phyloP scores from a whole-genome alignment of 2,113 vertebrate genomes.

The Scomber japonicus region DNA sequence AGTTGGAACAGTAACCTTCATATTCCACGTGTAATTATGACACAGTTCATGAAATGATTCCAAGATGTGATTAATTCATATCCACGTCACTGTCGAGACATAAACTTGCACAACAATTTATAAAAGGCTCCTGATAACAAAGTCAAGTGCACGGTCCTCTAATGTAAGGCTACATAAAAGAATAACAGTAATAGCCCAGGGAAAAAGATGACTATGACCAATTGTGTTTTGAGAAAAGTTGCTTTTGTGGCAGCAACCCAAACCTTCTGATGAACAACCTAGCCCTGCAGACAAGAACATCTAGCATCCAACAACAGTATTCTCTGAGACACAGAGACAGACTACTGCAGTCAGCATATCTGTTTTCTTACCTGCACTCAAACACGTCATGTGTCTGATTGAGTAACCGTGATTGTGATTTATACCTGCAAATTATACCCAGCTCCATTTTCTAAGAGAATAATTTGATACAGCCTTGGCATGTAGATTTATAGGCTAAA shows the following conservation, averaged over 20 bases:
- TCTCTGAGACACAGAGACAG: slow-evolving; percentile 58
- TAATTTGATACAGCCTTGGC: slow-evolving; percentile 53
- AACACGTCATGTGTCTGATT: slow-evolving; percentile 63
- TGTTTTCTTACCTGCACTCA: slow-evolving; percentile 66
- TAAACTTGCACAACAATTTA: slow-evolving; percentile 25
- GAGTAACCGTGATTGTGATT: slow-evolving; percentile 67
- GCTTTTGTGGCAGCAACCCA: slow-evolving; percentile 74
- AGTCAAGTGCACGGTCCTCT: slow-evolving; percentile 47
- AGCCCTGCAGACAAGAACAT: slow-evolving; percentile 71
- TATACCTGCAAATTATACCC: slow-evolving; percentile 67
- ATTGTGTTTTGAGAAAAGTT: slow-evolving; percentile 79
- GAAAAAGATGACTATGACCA: slow-evolving; percentile 75
- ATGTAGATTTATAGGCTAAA: slow-evolving; percentile 54
- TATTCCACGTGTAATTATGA: slow-evolving; percentile 33
- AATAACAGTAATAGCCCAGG: slow-evolving; percentile 60
- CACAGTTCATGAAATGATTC: slow-evolving; percentile 30
- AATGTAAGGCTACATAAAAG: slow-evolving; percentile 57
- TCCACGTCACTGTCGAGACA: background rate
- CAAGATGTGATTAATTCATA: slow-evolving; percentile 17
- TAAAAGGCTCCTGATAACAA: slow-evolving; percentile 33
- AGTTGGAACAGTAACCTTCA: slow-evolving; percentile 15
- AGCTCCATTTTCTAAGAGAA: slow-evolving; percentile 53
- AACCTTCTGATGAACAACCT: slow-evolving; percentile 74
- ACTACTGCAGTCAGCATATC: slow-evolving; percentile 72
- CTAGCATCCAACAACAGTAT: slow-evolving; percentile 63